Evolutionary conservation across 2,888 invertebrate genomes (phyloP).

Genomic region (Epinotia ramella): DNA sequence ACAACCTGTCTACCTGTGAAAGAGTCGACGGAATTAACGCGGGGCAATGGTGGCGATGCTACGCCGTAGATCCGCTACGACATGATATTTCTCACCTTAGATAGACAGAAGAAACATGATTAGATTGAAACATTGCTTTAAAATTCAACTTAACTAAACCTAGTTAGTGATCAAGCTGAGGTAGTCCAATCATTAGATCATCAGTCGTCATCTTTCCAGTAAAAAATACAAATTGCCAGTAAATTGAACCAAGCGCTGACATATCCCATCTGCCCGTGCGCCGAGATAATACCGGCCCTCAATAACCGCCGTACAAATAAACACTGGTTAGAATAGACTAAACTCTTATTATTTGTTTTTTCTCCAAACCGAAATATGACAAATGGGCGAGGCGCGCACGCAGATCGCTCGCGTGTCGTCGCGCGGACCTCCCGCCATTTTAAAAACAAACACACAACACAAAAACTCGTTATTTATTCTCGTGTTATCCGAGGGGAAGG

Average conservation of each 20-base stretch:
- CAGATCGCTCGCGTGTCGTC: conserved; percentile 83
- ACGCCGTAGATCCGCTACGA: conserved; percentile 37
- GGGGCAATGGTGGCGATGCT: conserved; percentile 11
- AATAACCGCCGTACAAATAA: conserved; percentile 81
- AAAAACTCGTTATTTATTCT: conserved; percentile 85
- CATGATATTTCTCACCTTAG: neutral
- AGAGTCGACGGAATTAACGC: conserved; percentile 56
- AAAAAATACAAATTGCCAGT: conserved; percentile 36
- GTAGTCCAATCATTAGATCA: conserved; percentile 16
- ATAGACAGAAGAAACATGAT: neutral
- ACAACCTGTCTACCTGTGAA: conserved; percentile 69
- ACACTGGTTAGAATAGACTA: conserved; percentile 78
- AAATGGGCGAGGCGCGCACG: conserved; percentile 73
- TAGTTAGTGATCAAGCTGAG: neutral
- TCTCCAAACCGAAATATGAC: conserved; percentile 82
- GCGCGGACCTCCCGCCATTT: conserved; percentile 85
- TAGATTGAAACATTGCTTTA: neutral
- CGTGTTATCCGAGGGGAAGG: conserved; percentile 80
- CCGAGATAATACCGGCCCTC: conserved; percentile 78
- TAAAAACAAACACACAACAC: conserved; percentile 84
- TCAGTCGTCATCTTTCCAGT: conserved; percentile 7
- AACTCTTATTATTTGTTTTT: conserved; percentile 77
- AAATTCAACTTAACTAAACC: neutral
- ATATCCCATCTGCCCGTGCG: conserved; percentile 74
- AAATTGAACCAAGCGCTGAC: conserved; percentile 59